Percentiles rank a stretch among this genome's conserved stretches.
These are phyloP conservation scores for Stegodyphus dumicola DNA, from an alignment of 1,140 invertebrate genomes.

Conservation along the genomic window DNA sequence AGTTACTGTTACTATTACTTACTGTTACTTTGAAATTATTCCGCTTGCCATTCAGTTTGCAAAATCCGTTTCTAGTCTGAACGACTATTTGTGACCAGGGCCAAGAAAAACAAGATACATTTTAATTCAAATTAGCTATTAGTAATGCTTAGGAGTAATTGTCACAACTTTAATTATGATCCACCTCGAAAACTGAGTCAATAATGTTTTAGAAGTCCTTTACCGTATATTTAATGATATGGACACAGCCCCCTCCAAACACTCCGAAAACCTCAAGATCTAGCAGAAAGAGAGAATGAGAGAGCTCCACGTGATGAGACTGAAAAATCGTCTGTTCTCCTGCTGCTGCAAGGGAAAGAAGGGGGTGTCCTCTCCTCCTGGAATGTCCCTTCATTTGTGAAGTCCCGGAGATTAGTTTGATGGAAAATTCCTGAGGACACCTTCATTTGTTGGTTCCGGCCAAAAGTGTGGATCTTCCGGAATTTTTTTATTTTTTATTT, in stretches of 20 bases:
- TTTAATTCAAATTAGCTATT: too few species aligned
- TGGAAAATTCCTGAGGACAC: slow-evolving; percentile 61
- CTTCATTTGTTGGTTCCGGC: slow-evolving; percentile 60
- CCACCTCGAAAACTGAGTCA: too few species aligned
- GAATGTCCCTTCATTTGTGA: slow-evolving; percentile 60
- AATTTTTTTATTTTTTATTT: not conserved
- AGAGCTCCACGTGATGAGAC: slow-evolving; percentile 50
- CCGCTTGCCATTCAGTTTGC: too few species aligned
- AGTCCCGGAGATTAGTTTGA: slow-evolving; percentile 58
- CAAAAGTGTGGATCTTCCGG: slow-evolving; percentile 17
- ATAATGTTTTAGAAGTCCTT: too few species aligned
- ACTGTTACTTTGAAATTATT: too few species aligned
- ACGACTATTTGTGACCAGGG: too few species aligned
- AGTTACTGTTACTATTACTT: too few species aligned
- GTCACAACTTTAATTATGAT: too few species aligned
- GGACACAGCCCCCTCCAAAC: not conserved
- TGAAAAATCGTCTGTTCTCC: slow-evolving; percentile 35
- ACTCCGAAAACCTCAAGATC: slow-evolving; percentile 42
- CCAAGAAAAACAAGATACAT: too few species aligned
- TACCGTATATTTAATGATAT: too few species aligned
- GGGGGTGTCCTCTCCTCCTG: slow-evolving; percentile 9
- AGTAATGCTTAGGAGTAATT: too few species aligned
- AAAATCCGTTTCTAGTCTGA: too few species aligned
- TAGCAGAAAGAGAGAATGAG: slow-evolving; percentile 9
- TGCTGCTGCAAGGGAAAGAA: not conserved